phyloP scores from a whole-genome alignment of 2,113 vertebrate species.

The Philantomba maxwellii region DNA sequence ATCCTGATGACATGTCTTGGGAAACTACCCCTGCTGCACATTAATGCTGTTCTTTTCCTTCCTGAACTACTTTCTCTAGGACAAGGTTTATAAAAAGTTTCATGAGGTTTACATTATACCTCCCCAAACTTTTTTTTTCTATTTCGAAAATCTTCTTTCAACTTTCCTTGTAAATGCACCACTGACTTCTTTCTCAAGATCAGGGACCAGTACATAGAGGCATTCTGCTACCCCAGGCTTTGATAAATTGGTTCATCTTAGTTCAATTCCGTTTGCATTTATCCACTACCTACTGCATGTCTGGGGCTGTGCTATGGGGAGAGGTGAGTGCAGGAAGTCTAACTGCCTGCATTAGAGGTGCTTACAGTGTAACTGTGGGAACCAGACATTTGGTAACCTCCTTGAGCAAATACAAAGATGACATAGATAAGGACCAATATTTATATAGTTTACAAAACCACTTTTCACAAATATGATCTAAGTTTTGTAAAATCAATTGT shows the following conservation, averaged over 20 bases:
- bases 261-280: neutral
- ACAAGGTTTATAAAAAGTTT: constrained; percentile 6
- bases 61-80: neutral
- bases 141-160: neutral
- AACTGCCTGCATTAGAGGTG: neutral
- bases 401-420: neutral
- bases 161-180: neutral
- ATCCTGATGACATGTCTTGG: neutral
- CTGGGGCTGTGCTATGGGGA: neutral
- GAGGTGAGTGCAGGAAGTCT: neutral
- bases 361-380: neutral
- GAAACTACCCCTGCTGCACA: neutral
- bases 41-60: neutral
- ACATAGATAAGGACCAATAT: neutral
- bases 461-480: neutral
- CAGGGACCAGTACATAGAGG: neutral
- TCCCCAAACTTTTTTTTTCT: neutral
- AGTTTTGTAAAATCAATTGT: constrained; percentile 8
- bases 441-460: neutral
- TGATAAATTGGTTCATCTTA: neutral
- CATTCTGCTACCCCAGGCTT: neutral
- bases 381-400: neutral
- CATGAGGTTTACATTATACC: neutral
- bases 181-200: neutral
- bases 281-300: neutral